Evolutionary conservation across 2,797 vertebrate genomes (phyloP), one percentile per base, ranked within the genome.

Genomic region (Lithobates pipiens): DNA sequence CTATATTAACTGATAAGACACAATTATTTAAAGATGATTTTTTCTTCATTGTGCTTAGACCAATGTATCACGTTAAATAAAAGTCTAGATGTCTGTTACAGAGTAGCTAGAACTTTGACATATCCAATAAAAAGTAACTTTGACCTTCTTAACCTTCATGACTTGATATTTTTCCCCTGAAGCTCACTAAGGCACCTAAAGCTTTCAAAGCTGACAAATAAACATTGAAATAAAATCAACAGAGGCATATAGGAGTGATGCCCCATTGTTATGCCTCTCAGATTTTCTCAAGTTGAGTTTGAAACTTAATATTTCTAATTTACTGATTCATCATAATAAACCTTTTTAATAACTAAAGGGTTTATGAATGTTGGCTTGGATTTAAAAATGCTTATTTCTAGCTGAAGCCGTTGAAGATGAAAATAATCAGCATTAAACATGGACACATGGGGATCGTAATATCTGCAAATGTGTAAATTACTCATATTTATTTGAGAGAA

Each of bases 201-300:
- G 57, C 36, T 72, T 81, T 61, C 69, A 61, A 73, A 23, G 46
- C 39, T 81, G 50, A 63, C 50, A 81, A 72, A 81, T 42, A 32
- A 72, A 73, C 25, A 68, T 73, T 73, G 50, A 72, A 36, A 72
- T 81, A 61, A 72, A 81, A 81, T 81, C 79, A 72, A 61, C 69
- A 61, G 6, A 16, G 25, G 42, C 16, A 61, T 3, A 54, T 42
- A n/a, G 27, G 25, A 42, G 29, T 18, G 8, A 61, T 34, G 69
- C 72, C 42, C 23, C 6, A 5, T 67, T 25, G 13, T n/a, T 54
- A 54, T 36, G 42, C 10, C 44, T 71, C 46, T 36, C 29, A 34
- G 29, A 16, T 36, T 39, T 72, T 36, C 65, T 70, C 5, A 50
- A 34, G 11, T 34, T 29, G 23, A 29, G 13, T n/a, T 42, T 21